Evolutionary conservation across 2,113 vertebrate genomes (phyloP).

Genomic region (Microcebus murinus): DNA sequence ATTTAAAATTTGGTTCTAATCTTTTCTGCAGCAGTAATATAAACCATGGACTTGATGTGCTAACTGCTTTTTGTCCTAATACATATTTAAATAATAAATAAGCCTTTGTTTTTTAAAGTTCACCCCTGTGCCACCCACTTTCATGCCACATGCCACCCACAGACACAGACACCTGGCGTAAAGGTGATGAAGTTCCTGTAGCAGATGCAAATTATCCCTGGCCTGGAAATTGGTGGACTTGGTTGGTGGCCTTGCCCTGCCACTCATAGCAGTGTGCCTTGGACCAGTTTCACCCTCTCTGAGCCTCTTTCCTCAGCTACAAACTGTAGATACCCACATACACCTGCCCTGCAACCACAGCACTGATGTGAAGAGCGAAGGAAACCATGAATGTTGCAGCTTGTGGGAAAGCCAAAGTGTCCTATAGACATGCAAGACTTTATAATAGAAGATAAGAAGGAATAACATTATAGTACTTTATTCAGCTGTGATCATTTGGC

Average conservation of each 20-base stretch:
- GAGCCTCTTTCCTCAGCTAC: not conserved
- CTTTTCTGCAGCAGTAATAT: not conserved
- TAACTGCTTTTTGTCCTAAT: not conserved
- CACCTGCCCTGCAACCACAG: no score
- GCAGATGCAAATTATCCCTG: not conserved
- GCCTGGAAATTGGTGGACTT: not conserved
- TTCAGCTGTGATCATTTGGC: not conserved
- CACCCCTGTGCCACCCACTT: not conserved
- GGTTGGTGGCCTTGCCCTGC: not conserved
- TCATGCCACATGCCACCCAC: not conserved
- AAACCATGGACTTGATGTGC: not conserved
- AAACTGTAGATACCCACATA: no score
- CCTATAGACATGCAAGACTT: not conserved
- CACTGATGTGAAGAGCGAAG: not conserved
- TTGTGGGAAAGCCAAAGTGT: not conserved
- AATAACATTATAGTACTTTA: accelerated
- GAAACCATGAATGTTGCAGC: no score
- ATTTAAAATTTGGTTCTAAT: not conserved
- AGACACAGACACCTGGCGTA: not conserved
- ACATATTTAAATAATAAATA: not conserved
- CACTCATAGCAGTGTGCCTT: not conserved
- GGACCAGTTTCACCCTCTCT: no score
- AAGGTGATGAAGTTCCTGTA: not conserved
- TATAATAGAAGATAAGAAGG: not conserved
- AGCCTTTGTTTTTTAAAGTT: not conserved